Base-by-base conservation (phyloP, 2,888 invertebrate species). In the Phymatocera aterrima region DNA sequence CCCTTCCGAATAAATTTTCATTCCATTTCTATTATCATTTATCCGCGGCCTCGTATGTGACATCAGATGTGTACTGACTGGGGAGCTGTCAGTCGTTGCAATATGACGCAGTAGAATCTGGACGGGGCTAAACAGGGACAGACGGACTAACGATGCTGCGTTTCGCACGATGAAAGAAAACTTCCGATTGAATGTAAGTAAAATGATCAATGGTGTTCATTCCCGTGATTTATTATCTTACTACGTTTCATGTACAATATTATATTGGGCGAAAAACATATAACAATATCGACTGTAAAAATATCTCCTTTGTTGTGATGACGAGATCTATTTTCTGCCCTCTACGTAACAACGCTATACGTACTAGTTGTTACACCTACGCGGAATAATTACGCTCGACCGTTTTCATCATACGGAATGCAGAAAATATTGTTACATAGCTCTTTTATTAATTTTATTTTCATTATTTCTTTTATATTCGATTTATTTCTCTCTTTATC, bases 101-200 rank as follows among this genome's bases (percentile, higher is more conserved):
- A 83, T 86, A 89, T 88, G 89, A 88, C 88, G 89, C 90, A 90
- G 87, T 89, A 89, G 85, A 86, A 83, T 78, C 82, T 82, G 70
- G 78, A 40, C 51, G 72, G 72, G 51, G 51, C 74, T 81, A 78
- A 64, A 77, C 60, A 12, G 46, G 43, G 57, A 68, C 43, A 78
- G 80, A 46, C 80, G 82, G 79, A 82, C 81, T 84, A 80, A 82
- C 81, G 84, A 83, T 85, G 86, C 83, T 82, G 84, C 81, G 80
- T 83, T 84, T 85, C 85, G 84, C 87, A 86, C 85, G 82, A 89
- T 89, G 89, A 86, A 85, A 85, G 83, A 81, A 83, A 85, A 83
- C 79, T 85, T 85, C 84, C 81, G 80, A 82, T 83, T 81, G 82
- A 84, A 87, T 87, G 89, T 89, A 86, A 87, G 87, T 85, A 21